Percentiles rank a stretch among this genome's conserved stretches.
Evolutionary conservation across 1,140 invertebrate genomes (phyloP).

Genomic region (Battus philenor): DNA sequence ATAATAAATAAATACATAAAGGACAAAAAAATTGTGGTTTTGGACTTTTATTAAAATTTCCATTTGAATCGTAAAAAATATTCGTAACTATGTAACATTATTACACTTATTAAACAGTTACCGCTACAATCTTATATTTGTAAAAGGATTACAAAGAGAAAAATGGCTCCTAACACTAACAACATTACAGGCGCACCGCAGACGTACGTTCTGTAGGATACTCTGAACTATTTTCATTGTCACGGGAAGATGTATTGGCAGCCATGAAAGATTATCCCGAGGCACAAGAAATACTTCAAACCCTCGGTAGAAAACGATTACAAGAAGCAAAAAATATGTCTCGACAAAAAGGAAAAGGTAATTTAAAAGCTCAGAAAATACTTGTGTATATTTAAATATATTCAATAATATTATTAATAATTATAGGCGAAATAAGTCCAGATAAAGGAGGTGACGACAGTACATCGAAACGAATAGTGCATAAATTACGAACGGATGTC

Average conservation of each 20-base stretch:
- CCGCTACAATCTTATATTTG: too few relatives aligned
- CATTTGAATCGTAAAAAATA: too few relatives aligned
- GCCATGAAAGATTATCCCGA: slow-evolving; percentile 98
- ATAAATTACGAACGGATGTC: slow-evolving; percentile 88
- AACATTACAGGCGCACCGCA: slow-evolving; percentile 90
- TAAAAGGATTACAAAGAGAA: too few relatives aligned
- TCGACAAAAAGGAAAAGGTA: slow-evolving; percentile 54
- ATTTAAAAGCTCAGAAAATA: slow-evolving; percentile 15
- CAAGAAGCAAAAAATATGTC: slow-evolving; percentile 83
- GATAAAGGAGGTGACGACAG: slow-evolving; percentile 80
- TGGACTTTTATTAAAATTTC: too few relatives aligned
- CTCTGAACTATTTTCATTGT: slow-evolving; percentile 95
- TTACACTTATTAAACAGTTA: too few relatives aligned
- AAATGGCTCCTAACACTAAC: too few relatives aligned
- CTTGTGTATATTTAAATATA: neutral
- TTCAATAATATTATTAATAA: too few relatives aligned
- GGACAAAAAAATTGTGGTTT: too few relatives aligned
- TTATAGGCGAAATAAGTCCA: slow-evolving; percentile 83
- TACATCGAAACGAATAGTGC: slow-evolving; percentile 85
- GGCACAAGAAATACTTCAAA: slow-evolving; percentile 94
- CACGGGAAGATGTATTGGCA: slow-evolving; percentile 94
- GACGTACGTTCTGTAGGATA: slow-evolving; percentile 97
- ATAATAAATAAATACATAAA: too few relatives aligned
- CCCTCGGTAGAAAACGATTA: slow-evolving; percentile 89
- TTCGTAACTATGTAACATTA: too few relatives aligned